These are phyloP conservation scores for Hyles euphorbiae DNA, from an alignment of 1,140 invertebrate species.

Conservation along the genomic window DNA sequence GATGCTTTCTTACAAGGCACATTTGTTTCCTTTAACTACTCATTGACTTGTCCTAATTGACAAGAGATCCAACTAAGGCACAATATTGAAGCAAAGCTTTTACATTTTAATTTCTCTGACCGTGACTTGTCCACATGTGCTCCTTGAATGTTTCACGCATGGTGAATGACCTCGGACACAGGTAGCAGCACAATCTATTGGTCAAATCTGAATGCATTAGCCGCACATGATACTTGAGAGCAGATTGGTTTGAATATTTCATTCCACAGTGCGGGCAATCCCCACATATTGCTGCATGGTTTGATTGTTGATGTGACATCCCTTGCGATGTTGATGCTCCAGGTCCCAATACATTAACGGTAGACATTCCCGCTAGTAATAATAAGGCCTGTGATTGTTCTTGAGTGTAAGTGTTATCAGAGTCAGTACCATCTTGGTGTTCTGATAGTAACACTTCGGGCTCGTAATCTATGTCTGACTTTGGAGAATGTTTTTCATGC, in stretches of 20 bases:
- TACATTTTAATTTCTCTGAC: slow-evolving; percentile 76
- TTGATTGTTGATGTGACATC: slow-evolving; percentile 57
- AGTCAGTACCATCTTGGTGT: slow-evolving; percentile 55
- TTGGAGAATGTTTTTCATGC: slow-evolving; percentile 64
- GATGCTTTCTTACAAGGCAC: slow-evolving; percentile 23
- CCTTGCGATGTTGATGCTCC: slow-evolving; percentile 59
- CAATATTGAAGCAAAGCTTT: slow-evolving; percentile 20
- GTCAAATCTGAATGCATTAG: slow-evolving; percentile 81
- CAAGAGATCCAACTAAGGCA: slow-evolving; percentile 40
- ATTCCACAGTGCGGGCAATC: slow-evolving; percentile 82
- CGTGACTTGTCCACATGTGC: slow-evolving; percentile 80
- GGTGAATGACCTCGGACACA: slow-evolving; percentile 79
- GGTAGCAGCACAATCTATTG: slow-evolving; percentile 79
- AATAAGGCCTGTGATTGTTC: slow-evolving; percentile 62
- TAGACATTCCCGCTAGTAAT: slow-evolving; percentile 60
- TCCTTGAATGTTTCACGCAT: slow-evolving; percentile 80
- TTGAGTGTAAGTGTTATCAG: slow-evolving; percentile 45
- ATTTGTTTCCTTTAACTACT: slow-evolving; percentile 8
- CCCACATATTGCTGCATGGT: slow-evolving; percentile 77
- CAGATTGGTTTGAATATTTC: slow-evolving; percentile 80
- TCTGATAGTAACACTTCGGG: slow-evolving; percentile 70
- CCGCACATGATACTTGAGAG: slow-evolving; percentile 81
- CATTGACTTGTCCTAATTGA: slow-evolving; percentile 17
- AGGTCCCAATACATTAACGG: slow-evolving; percentile 36
- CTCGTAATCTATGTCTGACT: slow-evolving; percentile 67